Evolutionary conservation across 2,888 invertebrate genomes (phyloP).

Genomic region (Drosophila barbarae): DNA sequence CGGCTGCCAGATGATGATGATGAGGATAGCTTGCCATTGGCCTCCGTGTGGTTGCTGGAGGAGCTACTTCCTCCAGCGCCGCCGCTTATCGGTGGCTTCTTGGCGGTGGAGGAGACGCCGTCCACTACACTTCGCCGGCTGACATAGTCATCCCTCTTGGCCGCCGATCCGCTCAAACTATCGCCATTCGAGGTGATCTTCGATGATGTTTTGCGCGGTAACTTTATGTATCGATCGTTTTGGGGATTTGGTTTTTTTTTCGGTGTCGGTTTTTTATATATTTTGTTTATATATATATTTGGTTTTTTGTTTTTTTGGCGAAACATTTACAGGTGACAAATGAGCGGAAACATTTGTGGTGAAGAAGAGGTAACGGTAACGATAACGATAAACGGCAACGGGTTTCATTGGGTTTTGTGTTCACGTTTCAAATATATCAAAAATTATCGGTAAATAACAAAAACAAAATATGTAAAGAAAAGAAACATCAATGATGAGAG

Average conservation of each 20-base stretch:
- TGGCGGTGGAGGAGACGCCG: slow-evolving; percentile 28
- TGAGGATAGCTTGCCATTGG: slow-evolving; percentile 46
- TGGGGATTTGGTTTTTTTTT: slow-evolving; percentile 33
- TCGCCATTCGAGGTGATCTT: slow-evolving; percentile 43
- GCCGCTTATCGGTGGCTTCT: slow-evolving; percentile 56
- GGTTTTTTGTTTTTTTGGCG: slow-evolving; percentile 22
- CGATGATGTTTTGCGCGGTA: slow-evolving; percentile 54
- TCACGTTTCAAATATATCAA: slow-evolving; percentile 32
- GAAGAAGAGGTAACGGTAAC: slow-evolving; percentile 37
- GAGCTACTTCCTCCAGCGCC: slow-evolving; percentile 17
- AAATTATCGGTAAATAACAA: slow-evolving; percentile 31
- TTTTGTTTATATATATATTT: slow-evolving; percentile 7
- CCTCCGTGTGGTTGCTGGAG: slow-evolving; percentile 50
- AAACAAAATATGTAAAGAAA: slow-evolving; percentile 41
- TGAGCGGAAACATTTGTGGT: slow-evolving; percentile 35
- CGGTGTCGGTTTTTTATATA: slow-evolving; percentile 16
- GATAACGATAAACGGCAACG: slow-evolving; percentile 31
- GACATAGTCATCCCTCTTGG: slow-evolving; percentile 57
- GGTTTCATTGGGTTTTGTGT: slow-evolving; percentile 28
- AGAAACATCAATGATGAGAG: slow-evolving; percentile 38
- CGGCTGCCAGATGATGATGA: slow-evolving; percentile 31
- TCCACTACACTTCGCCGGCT: slow-evolving; percentile 27
- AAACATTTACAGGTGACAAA: slow-evolving; percentile 45
- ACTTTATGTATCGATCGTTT: slow-evolving; percentile 24
- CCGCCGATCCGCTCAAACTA: slow-evolving; percentile 29